Evolutionary conservation across 1,140 invertebrate genomes (phyloP).

Genomic region (Bemisia tabaci): DNA sequence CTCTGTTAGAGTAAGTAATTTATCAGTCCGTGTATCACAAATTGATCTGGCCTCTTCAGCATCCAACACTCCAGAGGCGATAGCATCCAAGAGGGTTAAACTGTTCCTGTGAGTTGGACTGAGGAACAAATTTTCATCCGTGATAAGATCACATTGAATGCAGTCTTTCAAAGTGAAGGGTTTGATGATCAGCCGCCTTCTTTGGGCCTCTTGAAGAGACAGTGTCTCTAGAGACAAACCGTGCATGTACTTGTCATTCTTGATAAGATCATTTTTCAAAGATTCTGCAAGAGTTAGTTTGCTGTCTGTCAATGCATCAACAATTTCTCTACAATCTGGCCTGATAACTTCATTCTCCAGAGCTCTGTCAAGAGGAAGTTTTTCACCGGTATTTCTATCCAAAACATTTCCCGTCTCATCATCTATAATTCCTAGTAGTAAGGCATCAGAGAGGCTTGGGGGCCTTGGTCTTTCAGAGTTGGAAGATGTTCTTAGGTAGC

Average conservation of each 20-base stretch:
- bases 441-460: conserved; percentile 64
- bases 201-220: conserved; percentile 61
- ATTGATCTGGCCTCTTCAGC: conserved; percentile 66
- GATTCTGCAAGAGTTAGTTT: conserved; percentile 73
- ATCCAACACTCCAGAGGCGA: conserved; percentile 73
- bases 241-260: conserved; percentile 65
- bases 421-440: conserved; percentile 67
- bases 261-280: conserved; percentile 56
- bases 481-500: conserved; percentile 23
- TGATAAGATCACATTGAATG: conserved; percentile 62
- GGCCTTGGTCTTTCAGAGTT: conserved; percentile 25
- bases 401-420: conserved; percentile 55
- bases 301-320: conserved; percentile 57
- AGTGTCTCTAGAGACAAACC: conserved; percentile 55
- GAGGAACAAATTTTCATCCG: conserved; percentile 58
- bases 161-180: conserved; percentile 83
- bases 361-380: conserved; percentile 63
- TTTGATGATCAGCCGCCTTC: conserved; percentile 63
- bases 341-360: conserved; percentile 61
- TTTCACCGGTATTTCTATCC: conserved; percentile 69
- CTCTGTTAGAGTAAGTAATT: conserved; percentile 69
- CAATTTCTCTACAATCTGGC: conserved; percentile 58
- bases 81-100: conserved; percentile 67
- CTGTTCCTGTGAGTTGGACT: conserved; percentile 62
- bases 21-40: conserved; percentile 57